Evolutionary conservation across 2,888 invertebrate genomes (phyloP).

Genomic region (Lasioglossum villosulum): DNA sequence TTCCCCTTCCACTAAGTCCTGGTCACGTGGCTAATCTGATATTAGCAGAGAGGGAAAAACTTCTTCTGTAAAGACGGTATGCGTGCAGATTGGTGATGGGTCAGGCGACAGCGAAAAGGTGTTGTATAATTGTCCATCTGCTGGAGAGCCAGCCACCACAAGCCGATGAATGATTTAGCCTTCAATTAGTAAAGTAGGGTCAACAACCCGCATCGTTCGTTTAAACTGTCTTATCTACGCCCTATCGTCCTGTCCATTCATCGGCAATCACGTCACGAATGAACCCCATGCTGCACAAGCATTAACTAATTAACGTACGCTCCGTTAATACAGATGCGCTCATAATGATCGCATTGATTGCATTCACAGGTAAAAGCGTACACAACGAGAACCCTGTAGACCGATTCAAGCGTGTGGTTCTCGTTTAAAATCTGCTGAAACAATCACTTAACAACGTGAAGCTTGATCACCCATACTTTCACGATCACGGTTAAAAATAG

Average conservation of each 20-base stretch:
- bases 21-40: no score
- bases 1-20: no score
- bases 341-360: not conserved
- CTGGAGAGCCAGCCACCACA: not conserved
- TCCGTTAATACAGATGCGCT: not conserved
- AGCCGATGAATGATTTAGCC: not conserved
- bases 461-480: not conserved
- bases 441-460: not conserved
- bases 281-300: not conserved
- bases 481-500: not conserved
- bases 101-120: no score
- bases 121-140: no score
- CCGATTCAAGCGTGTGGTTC: not conserved
- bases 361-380: not conserved
- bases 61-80: no score
- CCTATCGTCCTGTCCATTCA: conserved; percentile 12
- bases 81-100: no score
- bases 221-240: conserved; percentile 7
- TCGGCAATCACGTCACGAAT: conserved; percentile 9
- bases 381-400: not conserved
- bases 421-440: not conserved
- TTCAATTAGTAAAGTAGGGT: conserved; percentile 1
- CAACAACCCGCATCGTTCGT: conserved; percentile 14
- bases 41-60: no score
- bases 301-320: conserved; percentile 15